Evolutionary conservation across 2,113 vertebrate species (phyloP).

Genomic region (human (Homo sapiens)): GRCh38 chr17:36493001-36493500

Average conservation of each 20-base stretch:
- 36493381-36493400: not conserved
- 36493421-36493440: not conserved
- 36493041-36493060: not conserved
- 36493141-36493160: not conserved
- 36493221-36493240: not conserved
- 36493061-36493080: not conserved
- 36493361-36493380: not conserved
- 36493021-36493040: not conserved
- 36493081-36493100: not conserved
- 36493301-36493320: not conserved
- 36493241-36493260: not conserved
- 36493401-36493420: not conserved
- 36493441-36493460: not conserved
- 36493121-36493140: not conserved
- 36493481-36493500: not conserved
- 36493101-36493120: not conserved
- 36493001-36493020: not conserved
- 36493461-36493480: constrained; percentile 15
- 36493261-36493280: not conserved
- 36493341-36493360: not conserved
- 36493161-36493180: not conserved
- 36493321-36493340: not conserved
- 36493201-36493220: not conserved
- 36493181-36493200: not conserved
- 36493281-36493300: not conserved